phyloP scores from a whole-genome alignment of 2,113 vertebrate genomes.

The Cryptomyrus ogoouensis region DNA sequence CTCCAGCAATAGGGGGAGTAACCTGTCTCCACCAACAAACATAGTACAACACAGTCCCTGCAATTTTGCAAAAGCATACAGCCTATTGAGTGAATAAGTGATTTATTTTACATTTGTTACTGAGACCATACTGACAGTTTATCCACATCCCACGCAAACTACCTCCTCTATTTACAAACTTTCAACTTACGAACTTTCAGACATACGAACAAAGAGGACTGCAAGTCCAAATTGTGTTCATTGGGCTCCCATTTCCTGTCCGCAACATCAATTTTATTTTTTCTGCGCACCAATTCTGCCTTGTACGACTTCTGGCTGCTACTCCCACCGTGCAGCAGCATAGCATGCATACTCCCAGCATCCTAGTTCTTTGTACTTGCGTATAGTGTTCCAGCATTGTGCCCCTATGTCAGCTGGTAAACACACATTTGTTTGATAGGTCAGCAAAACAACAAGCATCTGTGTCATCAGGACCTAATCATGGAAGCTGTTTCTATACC shows the following conservation, averaged over 20 bases:
- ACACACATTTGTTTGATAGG: not conserved
- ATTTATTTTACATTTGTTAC: not conserved
- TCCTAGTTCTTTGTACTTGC: no score
- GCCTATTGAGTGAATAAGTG: not conserved
- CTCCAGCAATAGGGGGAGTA: not conserved
- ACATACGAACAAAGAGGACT: no score
- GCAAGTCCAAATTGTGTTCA: no score
- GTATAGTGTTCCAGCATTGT: not conserved
- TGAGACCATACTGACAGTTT: not conserved
- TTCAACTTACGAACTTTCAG: no score
- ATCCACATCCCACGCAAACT: not conserved
- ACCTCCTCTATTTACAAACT: no score
- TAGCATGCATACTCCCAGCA: no score
- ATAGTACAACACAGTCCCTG: not conserved
- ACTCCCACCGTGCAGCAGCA: no score
- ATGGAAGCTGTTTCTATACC: not conserved
- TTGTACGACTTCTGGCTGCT: no score
- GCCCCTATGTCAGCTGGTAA: not conserved
- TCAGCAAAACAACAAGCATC: not conserved
- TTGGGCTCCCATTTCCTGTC: no score
- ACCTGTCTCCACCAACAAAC: not conserved
- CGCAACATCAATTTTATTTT: no score
- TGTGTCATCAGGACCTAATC: not conserved
- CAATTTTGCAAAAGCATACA: not conserved
- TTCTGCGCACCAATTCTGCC: no score